phyloP scores from a whole-genome alignment of 2,888 invertebrate genomes.

The Graphium colonna region DNA sequence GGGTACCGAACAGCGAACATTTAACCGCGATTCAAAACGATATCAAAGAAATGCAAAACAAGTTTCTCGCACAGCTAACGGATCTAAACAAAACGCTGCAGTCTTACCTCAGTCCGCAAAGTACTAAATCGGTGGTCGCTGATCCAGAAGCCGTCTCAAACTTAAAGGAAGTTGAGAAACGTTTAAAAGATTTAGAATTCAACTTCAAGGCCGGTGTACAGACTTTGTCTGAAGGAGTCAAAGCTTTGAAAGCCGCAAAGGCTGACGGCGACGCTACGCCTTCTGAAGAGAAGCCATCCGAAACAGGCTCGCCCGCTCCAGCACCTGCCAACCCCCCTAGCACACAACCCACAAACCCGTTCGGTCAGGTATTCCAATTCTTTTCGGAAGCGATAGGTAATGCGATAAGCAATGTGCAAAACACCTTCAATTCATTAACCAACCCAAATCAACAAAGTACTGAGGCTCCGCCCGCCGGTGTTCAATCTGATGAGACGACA shows the following conservation, averaged over 20 bases:
- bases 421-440: conserved; percentile 28
- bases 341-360: conserved; percentile 2
- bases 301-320: conserved; percentile 13
- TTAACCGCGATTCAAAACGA: conserved; percentile 46
- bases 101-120: conserved; percentile 38
- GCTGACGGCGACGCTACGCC: conserved; percentile 36
- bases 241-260: conserved; percentile 41
- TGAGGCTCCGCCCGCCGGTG: conserved; percentile 19
- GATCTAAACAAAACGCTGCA: conserved; percentile 54
- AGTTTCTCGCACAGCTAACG: conserved; percentile 48
- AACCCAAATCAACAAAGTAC: conserved; percentile 10
- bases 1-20: conserved; percentile 46
- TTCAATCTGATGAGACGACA: conserved; percentile 33
- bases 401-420: conserved; percentile 30
- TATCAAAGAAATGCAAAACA: conserved; percentile 47
- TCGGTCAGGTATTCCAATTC: conserved; percentile 23
- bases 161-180: conserved; percentile 35
- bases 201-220: conserved; percentile 53
- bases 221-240: conserved; percentile 49
- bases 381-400: conserved; percentile 33
- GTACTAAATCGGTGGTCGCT: conserved; percentile 24
- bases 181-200: conserved; percentile 41
- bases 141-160: conserved; percentile 30
- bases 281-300: conserved; percentile 11
- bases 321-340: conserved; percentile 9